Conservation (phyloP, 2,113 vertebrate species). For the Centrocercus urophasianus region DNA sequence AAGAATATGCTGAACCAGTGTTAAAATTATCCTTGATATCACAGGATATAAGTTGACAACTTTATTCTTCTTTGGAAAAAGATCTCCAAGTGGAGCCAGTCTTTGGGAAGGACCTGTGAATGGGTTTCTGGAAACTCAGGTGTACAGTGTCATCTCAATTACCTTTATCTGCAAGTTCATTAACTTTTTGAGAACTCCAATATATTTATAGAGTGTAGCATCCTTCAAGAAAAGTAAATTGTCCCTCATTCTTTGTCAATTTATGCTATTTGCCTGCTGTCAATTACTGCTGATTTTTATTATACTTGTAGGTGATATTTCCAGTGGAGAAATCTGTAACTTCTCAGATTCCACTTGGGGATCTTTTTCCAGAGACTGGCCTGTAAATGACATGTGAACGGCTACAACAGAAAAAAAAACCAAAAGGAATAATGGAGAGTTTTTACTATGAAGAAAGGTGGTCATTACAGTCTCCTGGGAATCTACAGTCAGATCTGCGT, state of each 20-base stretch:
- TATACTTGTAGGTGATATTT: background rate
- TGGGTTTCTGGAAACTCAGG: background rate
- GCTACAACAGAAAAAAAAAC: background rate
- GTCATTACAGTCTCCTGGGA: background rate
- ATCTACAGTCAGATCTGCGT: background rate
- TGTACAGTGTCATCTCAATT: background rate
- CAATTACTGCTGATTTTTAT: background rate
- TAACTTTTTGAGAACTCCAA: background rate
- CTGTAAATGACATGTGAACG: background rate
- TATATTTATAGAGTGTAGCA: background rate
- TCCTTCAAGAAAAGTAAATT: background rate
- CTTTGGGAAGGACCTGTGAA: background rate
- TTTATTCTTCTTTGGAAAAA: background rate
- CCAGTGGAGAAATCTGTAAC: background rate
- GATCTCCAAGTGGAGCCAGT: background rate
- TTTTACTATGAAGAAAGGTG: background rate
- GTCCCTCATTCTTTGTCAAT: background rate
- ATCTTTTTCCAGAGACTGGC: background rate
- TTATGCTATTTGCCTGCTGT: background rate
- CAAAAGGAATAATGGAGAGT: background rate
- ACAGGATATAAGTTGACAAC: background rate
- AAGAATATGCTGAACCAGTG: background rate
- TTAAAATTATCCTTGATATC: background rate
- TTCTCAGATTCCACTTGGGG: background rate
- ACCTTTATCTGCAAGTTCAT: background rate